Evolutionary conservation across 2,113 vertebrate genomes (phyloP), one percentile per base, ranked within the genome.

Genomic region (Noturus placidus): DNA sequence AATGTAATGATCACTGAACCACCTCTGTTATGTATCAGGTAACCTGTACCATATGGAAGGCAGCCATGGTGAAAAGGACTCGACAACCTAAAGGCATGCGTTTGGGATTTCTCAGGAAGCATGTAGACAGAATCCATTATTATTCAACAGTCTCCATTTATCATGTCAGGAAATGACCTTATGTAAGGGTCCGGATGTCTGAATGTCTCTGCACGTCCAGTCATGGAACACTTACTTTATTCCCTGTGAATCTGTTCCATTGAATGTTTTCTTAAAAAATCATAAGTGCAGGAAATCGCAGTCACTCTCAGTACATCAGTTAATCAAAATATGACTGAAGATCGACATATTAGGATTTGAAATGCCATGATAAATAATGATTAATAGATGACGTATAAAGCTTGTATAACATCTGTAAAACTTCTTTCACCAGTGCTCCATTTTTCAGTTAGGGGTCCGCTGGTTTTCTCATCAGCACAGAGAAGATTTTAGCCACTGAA

Each of bases 381-480:
- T 56, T 77, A 30, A 56, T 35, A 20, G 30, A 56, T 42, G 82
- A 87, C 19, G 15, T 57, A 46, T 54, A 57, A 81, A 70, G 59
- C 15, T 27, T 54, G 54, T n/a, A 17, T 9, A 54, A 82, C 74
- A 57, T 83, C 22, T 86, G 70, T 88, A 30, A 77, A 80, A 85
- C 77, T 85, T 81, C 38, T 33, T 85, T 54, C n/a, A 90, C 89
- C 86, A 54, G 77, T 82, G 77, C 85, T 91, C 74, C 9, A n/a
- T 77, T 17, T 72, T 83, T 27, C 38, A 20, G 65, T 88, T 77
- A 82, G 84, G 92, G 10, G 52, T 86, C 92, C 93, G 88, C 90
- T 93, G 95, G 82, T 92, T 94, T 94, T 90, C 87, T 93, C 93
- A 92, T 95, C 91, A 87, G 59, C 87, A 87, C 83, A 87, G 90